Base-by-base conservation (phyloP, 2,888 invertebrate species). In the Conops quadrifasciatus region DNA sequence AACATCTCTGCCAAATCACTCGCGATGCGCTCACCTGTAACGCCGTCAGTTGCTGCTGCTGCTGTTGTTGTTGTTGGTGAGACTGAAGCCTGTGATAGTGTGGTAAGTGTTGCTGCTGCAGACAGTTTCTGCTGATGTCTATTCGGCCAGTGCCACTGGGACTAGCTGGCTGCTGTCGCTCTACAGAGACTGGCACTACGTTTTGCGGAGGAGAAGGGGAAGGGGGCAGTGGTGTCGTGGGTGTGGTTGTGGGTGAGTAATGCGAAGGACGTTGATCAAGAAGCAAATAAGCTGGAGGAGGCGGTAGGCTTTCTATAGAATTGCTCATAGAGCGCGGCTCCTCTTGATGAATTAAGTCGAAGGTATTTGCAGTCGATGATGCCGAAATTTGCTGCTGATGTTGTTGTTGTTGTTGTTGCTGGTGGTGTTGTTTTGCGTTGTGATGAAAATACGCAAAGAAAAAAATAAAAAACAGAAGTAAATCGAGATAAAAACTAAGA, bases 121-220 rank as follows among this genome's bases (percentile, higher is more conserved):
- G 80, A 0, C 74, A 75, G 1, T 75, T 77, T n/a, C 21, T 53
- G 11, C 26, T 45, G 2, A n/a, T 15, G 26, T 73, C 74, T 19
- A 78, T 79, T 71, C 78, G 76, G 74, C 91, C 89, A 9, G 92
- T 86, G 5, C 93, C 88, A 75, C 91, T 91, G 4, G 95, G 95
- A 76, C 94, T 95, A 2, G 94, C 94, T 0, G 95, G 94, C 79
- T 93, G 94, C 86, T 95, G 95, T 79, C 93, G 92, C 74, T 94
- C 86, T 56, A 84, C 78, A 49, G 85, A 82, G 67, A 77, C 80
- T 26, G 84, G 80, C 77, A 84, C 80, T 5, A 72, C 60, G 19
- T 77, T 70, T n/a, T n/a, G n/a, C 43, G 78, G 78, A 63, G 80
- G 76, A 71, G 77, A 59, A 28, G 72, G 36, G 9, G 36, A 9